A percentile compares a stretch with the other conserved stretches of the same genome.
These are phyloP conservation scores for Marmota monax DNA, from an alignment of 2,113 vertebrate genomes.

Conservation along the genomic window DNA sequence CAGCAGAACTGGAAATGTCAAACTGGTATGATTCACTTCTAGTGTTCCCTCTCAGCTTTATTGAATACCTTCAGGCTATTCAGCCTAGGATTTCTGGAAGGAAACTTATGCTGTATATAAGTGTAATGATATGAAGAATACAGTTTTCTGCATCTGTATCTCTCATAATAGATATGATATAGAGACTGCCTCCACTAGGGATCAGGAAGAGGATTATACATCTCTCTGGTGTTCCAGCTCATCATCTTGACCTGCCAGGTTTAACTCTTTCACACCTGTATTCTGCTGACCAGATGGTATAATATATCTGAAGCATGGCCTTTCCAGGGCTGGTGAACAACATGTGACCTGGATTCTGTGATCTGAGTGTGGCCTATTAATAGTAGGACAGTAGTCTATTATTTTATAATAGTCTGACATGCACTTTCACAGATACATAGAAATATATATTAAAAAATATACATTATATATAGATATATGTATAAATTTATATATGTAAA, in stretches of 20 bases:
- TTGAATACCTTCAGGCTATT: slow-evolving; percentile 52
- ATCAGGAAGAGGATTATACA: slow-evolving; percentile 24
- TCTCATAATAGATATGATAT: slow-evolving; percentile 53
- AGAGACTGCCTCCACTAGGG: slow-evolving; percentile 22
- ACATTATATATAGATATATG: no score
- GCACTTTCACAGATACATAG: background rate
- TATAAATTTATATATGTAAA: no score
- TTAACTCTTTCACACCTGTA: background rate
- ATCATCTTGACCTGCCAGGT: background rate
- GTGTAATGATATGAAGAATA: slow-evolving; percentile 72
- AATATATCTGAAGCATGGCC: background rate
- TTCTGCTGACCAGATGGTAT: background rate
- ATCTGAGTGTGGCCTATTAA: background rate
- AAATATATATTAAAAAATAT: no score
- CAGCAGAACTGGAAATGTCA: slow-evolving; percentile 65
- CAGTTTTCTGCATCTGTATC: slow-evolving; percentile 65
- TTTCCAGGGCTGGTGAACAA: no score
- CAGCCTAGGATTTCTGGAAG: slow-evolving; percentile 63
- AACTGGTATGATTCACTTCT: slow-evolving; percentile 58
- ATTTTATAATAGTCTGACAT: background rate
- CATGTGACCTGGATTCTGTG: no score
- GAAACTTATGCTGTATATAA: slow-evolving; percentile 75
- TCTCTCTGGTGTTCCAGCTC: background rate
- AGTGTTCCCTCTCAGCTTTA: background rate
- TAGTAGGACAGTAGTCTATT: background rate